These are phyloP conservation scores for Penaeus japonicus DNA, from an alignment of 1,140 invertebrate genomes.

Conservation along the genomic window DNA sequence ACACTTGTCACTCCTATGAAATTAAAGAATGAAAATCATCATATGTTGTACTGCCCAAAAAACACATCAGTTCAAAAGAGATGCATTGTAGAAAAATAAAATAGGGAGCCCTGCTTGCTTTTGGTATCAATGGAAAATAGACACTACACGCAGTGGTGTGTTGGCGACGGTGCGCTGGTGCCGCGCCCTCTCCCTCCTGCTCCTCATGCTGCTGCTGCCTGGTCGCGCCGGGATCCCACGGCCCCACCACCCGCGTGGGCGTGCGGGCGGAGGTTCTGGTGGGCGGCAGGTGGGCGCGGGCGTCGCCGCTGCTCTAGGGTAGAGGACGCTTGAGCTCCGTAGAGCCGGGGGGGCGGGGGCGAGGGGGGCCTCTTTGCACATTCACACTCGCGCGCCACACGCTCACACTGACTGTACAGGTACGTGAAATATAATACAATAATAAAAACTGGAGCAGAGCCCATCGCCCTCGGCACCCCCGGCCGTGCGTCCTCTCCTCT, in stretches of 20 bases:
- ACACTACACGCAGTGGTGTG: conserved; percentile 40
- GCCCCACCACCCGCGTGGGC: conserved; percentile 27
- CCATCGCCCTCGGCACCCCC: conserved; percentile 34
- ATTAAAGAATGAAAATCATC: conserved; percentile 40
- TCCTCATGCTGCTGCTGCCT: conserved; percentile 34
- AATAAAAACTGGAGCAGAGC: conserved; percentile 51
- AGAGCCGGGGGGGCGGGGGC: conserved; percentile 8
- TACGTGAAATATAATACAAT: conserved; percentile 56
- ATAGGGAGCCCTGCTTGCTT: conserved; percentile 54
- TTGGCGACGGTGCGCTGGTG: conserved; percentile 31
- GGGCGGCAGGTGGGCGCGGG: conserved; percentile 35
- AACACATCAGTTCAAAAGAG: conserved; percentile 48
- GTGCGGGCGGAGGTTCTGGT: not conserved
- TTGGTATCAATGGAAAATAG: conserved; percentile 54
- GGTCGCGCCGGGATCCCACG: conserved; percentile 36
- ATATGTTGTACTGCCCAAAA: conserved; percentile 48
- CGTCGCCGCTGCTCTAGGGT: conserved; percentile 28
- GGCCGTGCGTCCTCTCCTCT: conserved; percentile 38
- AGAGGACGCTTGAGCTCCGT: conserved; percentile 47
- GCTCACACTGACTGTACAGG: conserved; percentile 54
- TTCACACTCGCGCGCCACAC: conserved; percentile 41
- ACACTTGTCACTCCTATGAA: conserved; percentile 54
- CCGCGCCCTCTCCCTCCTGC: conserved; percentile 24
- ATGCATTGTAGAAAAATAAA: conserved; percentile 55
- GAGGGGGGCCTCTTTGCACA: not conserved